Conservation (phyloP, 30 jellyfish, hydroid and myxozoan species). For the Pelagia noctiluca region DNA sequence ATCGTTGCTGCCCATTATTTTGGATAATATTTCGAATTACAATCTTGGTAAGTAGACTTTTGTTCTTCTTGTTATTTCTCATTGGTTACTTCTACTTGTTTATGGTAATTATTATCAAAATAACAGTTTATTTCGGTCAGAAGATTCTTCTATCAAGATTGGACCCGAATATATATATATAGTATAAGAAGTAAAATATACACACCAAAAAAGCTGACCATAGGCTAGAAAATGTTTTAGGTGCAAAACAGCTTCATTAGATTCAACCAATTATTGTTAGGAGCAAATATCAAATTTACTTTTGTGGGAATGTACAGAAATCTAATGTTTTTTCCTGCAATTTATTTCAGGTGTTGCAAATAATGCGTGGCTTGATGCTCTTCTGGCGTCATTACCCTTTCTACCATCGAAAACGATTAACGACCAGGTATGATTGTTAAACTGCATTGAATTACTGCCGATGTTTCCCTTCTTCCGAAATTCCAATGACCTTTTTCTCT, state of each 20-base stretch:
- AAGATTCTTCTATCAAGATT: no score
- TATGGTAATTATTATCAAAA: no score
- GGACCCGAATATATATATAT: no score
- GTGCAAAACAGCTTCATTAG: no score
- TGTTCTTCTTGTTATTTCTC: background rate
- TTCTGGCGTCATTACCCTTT: conserved; percentile 67
- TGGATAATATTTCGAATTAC: conserved; percentile 51
- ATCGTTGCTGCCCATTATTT: conserved; percentile 55
- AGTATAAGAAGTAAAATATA: no score
- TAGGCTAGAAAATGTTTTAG: no score
- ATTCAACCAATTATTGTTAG: no score
- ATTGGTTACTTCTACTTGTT: background rate
- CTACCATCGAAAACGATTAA: conserved; percentile 66
- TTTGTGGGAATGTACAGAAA: background rate
- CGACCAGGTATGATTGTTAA: conserved; percentile 46
- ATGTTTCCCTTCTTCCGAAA: no score
- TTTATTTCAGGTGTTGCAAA: conserved; percentile 55
- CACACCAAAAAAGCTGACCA: no score
- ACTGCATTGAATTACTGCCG: no score
- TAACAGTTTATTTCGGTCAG: no score
- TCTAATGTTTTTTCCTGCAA: background rate
- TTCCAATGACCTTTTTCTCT: no score
- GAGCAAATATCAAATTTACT: background rate
- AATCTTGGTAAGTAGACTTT: conserved; percentile 38
- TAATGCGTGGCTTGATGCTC: conserved; percentile 81